Conservation (phyloP, 2,113 vertebrate species). For the Shinisaurus crocodilurus region DNA sequence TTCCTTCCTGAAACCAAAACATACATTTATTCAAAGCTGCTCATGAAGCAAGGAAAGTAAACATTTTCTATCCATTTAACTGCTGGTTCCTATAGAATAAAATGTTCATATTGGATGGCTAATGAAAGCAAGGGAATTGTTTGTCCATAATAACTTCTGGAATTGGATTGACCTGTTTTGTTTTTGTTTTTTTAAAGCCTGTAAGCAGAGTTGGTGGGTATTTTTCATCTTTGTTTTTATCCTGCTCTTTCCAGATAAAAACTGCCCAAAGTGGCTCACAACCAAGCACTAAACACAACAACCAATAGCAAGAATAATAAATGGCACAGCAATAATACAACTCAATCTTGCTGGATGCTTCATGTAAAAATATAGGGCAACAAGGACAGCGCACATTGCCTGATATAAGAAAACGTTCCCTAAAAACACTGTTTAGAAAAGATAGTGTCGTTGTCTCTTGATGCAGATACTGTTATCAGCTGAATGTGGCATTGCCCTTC, state of each 20-base stretch:
- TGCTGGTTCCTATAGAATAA: background rate
- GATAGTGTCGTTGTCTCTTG: conserved; percentile 1
- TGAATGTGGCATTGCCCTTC: conserved; percentile 5
- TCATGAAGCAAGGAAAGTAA: background rate
- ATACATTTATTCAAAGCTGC: background rate
- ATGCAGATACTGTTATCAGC: background rate
- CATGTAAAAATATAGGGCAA: background rate
- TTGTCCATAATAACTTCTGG: background rate
- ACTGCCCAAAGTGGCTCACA: background rate
- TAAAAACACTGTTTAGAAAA: conserved; percentile 4
- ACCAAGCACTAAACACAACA: background rate
- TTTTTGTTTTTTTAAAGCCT: too few species aligned
- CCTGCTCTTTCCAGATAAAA: background rate
- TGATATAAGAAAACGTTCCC: background rate
- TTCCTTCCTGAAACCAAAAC: background rate
- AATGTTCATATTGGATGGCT: background rate
- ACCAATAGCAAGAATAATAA: background rate
- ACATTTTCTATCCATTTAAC: background rate
- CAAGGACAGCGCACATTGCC: background rate
- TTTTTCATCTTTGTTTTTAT: background rate
- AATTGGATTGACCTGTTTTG: background rate
- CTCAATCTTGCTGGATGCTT: background rate
- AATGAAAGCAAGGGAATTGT: background rate
- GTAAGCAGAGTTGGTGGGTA: background rate
- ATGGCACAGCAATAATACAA: background rate